Base-by-base conservation (phyloP, 64 coral and sea anemone species). In the Porites lutea region DNA sequence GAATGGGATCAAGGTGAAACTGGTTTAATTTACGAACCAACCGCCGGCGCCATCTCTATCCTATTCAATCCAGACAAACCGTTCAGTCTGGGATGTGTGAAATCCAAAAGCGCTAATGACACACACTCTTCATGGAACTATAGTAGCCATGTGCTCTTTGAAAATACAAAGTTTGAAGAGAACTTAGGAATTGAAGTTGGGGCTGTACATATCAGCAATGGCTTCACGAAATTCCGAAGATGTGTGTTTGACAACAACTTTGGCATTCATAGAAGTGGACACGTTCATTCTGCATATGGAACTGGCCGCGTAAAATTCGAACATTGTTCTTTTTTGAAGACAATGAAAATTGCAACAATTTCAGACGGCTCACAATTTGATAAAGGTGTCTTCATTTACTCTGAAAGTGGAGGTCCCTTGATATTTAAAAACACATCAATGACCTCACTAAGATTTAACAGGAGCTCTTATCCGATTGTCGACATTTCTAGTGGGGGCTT, bases 221-320 rank as follows among this genome's bases (percentile, higher is more conserved):
- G 82, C 19, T 22, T 45, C 46, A 72, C 68, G 22, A 50, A 0
- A 6, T 72, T 86, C n/a, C 12, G 21, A 6, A 22, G 64, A 70
- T 86, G 82, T 23, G 13, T n/a, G 2, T 86, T 86, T 46, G 6
- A 8, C 1, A 7, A 86, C 63, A 86, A 86, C 13, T 86, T 86
- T 27, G 82, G 20, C 8, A 70, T 9, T 72, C 46, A 14, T 9
- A 8, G 21, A 48, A 18, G 16, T 86, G 82, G 82, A 52, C 82
- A 86, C 20, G 47, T 86, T 23, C 43, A 80, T 46, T 60, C 78
- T 6, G 78, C 78, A 5, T 80, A 44, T 61, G 78, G 78, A 80
- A 80, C 78, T 59, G 55, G 78, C 12, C 53, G 16, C 23, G 53
- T 80, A 4, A 27, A 61, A 14, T 80, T 80, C 52, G 21, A 58